Conservation (phyloP, 1,140 invertebrate species). For the Papilio helenus region DNA sequence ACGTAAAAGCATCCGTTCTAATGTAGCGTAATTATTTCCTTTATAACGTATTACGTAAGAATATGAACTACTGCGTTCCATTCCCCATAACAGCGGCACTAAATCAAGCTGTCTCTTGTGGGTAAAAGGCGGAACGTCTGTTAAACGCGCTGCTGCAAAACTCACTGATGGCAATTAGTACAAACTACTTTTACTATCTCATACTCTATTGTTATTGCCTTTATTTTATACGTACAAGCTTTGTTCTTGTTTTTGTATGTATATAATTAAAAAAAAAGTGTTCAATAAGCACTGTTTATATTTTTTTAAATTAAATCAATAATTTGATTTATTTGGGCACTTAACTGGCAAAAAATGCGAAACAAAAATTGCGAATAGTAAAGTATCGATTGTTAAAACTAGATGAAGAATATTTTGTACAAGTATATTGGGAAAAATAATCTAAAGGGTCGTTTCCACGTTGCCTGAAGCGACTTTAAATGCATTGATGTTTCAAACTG, state of each 20-base stretch:
- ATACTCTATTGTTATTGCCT: background rate
- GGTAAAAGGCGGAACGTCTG: slow-evolving; percentile 36
- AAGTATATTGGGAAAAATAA: no score
- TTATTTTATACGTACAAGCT: slow-evolving; percentile 17
- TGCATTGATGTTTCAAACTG: background rate
- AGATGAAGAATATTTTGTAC: no score
- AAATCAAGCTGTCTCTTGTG: slow-evolving; percentile 39
- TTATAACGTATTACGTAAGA: slow-evolving; percentile 27
- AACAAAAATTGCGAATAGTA: no score
- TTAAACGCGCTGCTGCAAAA: slow-evolving; percentile 27
- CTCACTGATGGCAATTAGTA: slow-evolving; percentile 33
- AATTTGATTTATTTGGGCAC: no score
- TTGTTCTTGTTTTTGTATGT: background rate
- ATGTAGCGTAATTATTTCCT: slow-evolving; percentile 33
- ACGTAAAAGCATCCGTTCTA: slow-evolving; percentile 26
- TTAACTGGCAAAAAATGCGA: no score
- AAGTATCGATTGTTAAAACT: no score
- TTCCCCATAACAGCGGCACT: slow-evolving; percentile 24
- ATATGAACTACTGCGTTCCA: slow-evolving; percentile 34
- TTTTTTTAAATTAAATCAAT: no score
- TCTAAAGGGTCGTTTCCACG: background rate
- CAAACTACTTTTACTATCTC: slow-evolving; percentile 26
- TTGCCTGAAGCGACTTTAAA: background rate
- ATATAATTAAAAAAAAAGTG: background rate
- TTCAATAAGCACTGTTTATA: no score